A percentile compares a stretch with the other conserved stretches of the same genome.
Conservation (phyloP, 2,888 invertebrate species). For the Himalopsyche kuldschensis region DNA sequence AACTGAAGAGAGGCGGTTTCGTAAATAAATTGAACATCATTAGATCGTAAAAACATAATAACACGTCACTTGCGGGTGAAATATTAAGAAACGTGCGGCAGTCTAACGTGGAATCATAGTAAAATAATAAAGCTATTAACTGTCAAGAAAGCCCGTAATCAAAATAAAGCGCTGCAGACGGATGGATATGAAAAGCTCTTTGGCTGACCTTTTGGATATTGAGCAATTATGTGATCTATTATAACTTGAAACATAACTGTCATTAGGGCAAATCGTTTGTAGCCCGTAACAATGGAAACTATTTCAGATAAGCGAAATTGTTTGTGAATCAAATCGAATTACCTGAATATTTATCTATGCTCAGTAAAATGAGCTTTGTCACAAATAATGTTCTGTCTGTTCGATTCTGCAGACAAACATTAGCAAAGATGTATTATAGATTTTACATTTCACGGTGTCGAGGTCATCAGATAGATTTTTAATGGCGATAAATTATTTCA, state of each 20-base stretch:
- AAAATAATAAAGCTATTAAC: background rate
- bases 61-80: background rate
- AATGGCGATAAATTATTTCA: too few relatives aligned
- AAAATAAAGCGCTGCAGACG: conserved; percentile 2
- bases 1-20: background rate
- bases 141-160: background rate
- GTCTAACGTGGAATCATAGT: background rate
- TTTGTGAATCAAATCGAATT: background rate
- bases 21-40: background rate
- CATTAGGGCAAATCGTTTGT: background rate
- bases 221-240: background rate
- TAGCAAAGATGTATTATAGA: too few relatives aligned
- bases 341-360: background rate
- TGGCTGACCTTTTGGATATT: background rate
- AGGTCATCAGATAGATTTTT: too few relatives aligned
- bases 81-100: conserved; percentile 12
- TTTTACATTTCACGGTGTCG: too few relatives aligned
- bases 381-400: background rate
- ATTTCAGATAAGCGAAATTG: background rate
- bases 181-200: background rate
- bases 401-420: too few relatives aligned
- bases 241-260: background rate
- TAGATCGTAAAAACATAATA: background rate
- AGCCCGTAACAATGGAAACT: background rate
- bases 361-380: background rate